Evolutionary conservation across 2,888 invertebrate genomes (phyloP).

Genomic region (Pardosa pseudoannulata): DNA sequence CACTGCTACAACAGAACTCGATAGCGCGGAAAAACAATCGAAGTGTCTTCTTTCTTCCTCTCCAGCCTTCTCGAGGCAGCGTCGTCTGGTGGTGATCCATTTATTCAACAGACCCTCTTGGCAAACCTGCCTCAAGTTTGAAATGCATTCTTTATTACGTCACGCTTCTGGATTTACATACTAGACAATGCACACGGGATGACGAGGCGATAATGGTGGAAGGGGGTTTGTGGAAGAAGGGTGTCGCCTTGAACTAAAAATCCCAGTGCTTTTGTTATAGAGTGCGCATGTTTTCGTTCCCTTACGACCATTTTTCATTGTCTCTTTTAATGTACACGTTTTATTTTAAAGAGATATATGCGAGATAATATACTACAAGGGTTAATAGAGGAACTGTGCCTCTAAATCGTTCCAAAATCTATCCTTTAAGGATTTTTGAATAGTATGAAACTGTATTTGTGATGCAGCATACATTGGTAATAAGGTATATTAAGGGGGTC

Average conservation of each 20-base stretch:
- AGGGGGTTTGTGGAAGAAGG: not conserved
- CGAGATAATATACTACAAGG: too few relatives aligned
- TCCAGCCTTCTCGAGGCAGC: not conserved
- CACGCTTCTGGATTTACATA: not conserved
- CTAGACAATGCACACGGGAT: not conserved
- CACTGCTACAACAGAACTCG: too few relatives aligned
- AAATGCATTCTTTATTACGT: not conserved
- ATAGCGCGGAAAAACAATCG: too few relatives aligned
- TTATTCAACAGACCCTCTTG: not conserved
- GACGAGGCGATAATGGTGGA: not conserved
- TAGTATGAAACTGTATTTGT: too few relatives aligned
- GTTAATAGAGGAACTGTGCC: too few relatives aligned
- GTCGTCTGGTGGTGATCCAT: not conserved
- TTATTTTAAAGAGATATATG: not conserved
- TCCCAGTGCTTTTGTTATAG: not conserved
- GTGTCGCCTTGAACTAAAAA: not conserved
- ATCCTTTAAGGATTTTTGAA: too few relatives aligned
- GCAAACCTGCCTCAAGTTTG: not conserved
- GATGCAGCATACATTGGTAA: too few relatives aligned
- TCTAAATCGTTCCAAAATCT: too few relatives aligned
- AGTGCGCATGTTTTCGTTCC: not conserved
- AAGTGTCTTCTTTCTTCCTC: not conserved
- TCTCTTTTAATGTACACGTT: not conserved
- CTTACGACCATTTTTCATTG: not conserved
- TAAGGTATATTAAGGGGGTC: too few relatives aligned